Conservation (phyloP, 2,113 vertebrate species). For the Bettongia penicillata region DNA sequence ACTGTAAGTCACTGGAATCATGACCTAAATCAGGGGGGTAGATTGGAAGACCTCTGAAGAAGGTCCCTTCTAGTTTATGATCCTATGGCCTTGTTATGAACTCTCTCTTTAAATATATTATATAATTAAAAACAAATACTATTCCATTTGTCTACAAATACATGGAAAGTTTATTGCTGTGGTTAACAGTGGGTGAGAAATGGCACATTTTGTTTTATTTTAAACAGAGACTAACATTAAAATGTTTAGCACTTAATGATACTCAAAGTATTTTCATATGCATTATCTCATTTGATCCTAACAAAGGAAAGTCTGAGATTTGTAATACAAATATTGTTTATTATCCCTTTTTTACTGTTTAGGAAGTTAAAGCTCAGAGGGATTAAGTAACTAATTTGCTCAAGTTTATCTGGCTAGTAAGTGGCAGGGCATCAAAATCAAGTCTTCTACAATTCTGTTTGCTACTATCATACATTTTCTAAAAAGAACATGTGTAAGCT, state of each 20-base stretch:
- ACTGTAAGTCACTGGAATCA: background rate
- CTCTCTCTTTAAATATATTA: background rate
- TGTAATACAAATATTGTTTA: background rate
- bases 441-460: conserved; percentile 15
- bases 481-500: background rate
- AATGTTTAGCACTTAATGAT: background rate
- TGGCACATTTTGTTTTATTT: background rate
- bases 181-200: background rate
- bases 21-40: background rate
- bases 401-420: conserved; percentile 16
- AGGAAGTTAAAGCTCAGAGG: conserved; percentile 43
- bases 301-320: background rate
- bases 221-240: background rate
- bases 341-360: conserved; percentile 24
- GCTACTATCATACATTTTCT: conserved; percentile 42
- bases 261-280: background rate
- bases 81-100: background rate
- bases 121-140: background rate
- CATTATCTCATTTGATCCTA: conserved; percentile 26
- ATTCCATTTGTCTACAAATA: background rate
- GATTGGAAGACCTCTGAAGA: background rate
- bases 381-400: conserved; percentile 35
- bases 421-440: conserved; percentile 36
- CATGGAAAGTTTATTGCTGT: background rate
- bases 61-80: background rate